phyloP scores from a whole-genome alignment of 2,797 vertebrate genomes.

The Arctocebus calabarensis region DNA sequence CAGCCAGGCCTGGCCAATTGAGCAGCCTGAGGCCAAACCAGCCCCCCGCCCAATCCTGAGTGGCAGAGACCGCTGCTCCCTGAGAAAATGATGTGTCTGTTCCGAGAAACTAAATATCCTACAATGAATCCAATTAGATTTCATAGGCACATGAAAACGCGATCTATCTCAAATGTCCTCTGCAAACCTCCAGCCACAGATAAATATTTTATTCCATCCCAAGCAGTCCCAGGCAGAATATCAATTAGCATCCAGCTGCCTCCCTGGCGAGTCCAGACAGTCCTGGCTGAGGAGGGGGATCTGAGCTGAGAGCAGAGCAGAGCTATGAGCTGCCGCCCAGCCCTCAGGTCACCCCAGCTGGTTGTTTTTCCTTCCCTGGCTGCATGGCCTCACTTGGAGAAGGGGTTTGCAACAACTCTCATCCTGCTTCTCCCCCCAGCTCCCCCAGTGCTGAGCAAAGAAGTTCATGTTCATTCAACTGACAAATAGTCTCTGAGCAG shows the following conservation, averaged over 20 bases:
- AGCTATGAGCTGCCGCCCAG: neutral
- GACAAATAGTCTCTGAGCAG: neutral
- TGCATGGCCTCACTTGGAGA: neutral
- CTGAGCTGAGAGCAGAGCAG: neutral
- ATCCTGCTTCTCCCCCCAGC: neutral
- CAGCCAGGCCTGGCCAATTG: neutral
- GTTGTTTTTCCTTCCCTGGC: neutral
- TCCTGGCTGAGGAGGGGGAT: neutral
- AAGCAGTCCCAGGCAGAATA: slow-evolving; percentile 73
- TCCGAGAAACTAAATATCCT: slow-evolving; percentile 78
- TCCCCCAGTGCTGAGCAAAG: neutral
- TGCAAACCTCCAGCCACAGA: slow-evolving; percentile 81
- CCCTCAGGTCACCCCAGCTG: neutral
- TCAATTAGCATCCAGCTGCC: slow-evolving; percentile 58
- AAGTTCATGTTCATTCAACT: neutral
- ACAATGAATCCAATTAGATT: slow-evolving; percentile 84
- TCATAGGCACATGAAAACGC: slow-evolving; percentile 84
- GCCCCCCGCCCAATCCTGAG: slow-evolving; percentile 25
- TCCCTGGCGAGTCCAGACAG: slow-evolving; percentile 6
- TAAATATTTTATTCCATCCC: slow-evolving; percentile 87
- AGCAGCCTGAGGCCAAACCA: neutral
- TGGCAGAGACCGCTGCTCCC: slow-evolving; percentile 59
- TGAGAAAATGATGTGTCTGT: slow-evolving; percentile 77
- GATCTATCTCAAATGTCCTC: slow-evolving; percentile 84
- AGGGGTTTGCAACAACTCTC: neutral